Percentiles rank a stretch among this genome's conserved stretches.
Conservation (phyloP, 2,113 vertebrate species). For the Xiphophorus maculatus region DNA sequence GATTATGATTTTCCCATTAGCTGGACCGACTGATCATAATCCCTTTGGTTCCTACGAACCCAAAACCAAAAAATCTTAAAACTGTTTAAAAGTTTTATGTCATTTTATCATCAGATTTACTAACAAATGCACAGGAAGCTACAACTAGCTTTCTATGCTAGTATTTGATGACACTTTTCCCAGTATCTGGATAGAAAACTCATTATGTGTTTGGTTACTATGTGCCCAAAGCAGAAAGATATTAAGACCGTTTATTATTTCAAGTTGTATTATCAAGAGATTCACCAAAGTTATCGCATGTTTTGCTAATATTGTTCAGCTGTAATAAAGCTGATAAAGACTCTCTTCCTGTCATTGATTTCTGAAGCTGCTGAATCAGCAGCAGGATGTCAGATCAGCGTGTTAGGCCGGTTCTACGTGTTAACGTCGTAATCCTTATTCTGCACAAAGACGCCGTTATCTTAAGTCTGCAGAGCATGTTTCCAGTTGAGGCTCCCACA, state of each 20-base stretch:
- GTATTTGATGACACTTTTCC: not conserved
- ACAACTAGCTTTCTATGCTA: too few species aligned
- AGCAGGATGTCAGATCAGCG: constrained; percentile 18
- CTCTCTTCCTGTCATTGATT: constrained; percentile 10
- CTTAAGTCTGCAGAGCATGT: constrained; percentile 20
- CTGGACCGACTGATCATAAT: too few species aligned
- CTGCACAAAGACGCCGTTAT: constrained; percentile 21
- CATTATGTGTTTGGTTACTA: not conserved
- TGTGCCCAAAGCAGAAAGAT: not conserved
- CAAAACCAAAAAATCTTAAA: too few species aligned
- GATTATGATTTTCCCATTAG: too few species aligned
- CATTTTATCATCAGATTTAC: too few species aligned
- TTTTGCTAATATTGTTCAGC: not conserved
- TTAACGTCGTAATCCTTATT: constrained; percentile 49
- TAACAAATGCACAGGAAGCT: too few species aligned
- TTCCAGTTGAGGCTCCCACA: constrained; percentile 15
- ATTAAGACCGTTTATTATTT: not conserved
- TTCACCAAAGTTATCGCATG: not conserved
- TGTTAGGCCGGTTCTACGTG: constrained; percentile 17
- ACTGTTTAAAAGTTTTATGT: too few species aligned
- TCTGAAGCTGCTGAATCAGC: not conserved
- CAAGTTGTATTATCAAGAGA: not conserved
- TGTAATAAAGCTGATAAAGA: constrained; percentile 24
- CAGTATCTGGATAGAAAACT: too few species aligned
- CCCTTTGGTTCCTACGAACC: too few species aligned